Base-by-base conservation (phyloP, 2,113 vertebrate species). In the Eleginops maclovinus region DNA sequence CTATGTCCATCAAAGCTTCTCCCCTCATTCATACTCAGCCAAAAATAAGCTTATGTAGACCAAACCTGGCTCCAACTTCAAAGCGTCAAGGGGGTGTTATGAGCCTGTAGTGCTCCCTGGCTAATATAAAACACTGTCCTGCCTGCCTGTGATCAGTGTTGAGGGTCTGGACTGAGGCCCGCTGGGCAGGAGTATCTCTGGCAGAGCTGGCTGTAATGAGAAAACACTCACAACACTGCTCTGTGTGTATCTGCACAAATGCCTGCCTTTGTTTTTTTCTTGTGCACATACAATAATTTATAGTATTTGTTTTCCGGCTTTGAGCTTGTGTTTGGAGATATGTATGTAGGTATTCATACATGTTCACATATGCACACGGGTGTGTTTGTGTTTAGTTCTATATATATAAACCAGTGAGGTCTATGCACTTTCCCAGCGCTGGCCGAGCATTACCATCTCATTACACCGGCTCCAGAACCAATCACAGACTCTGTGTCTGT, bases 71-170 rank as follows among this genome's bases (percentile, higher is more conserved):
- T 73, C 44, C 7, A 28, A 55, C 89, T 88, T 93, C 91, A 93
- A 90, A 92, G 93, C 73, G 2, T 71, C 72, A 63, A 82, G 83
- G 82, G 64, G 88, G 77, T 79, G 89, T 89, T 83, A 86, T 87
- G 90, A 86, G 86, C 50, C 44, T 87, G 76, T 84, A 85, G 84
- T 89, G 83, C 83, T 91, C 90, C 91, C 89, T 89, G 79, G 90
- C 79, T 92, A 91, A 93, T 93, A 86, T 87, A 84, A 91, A 91
- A 91, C 90, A 91, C 85, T 85, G 89, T 83, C 85, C 91, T 76
- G 87, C 59, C 83, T 71, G 88, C 79, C 90, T 92, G 87, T 89
- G 89, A 93, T 92, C 86, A 85, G 74, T 56, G 87, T 44, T 82
- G 91, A 86, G 88, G 91, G 88, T 88, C 90, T 93, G 92, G 90